Evolutionary conservation across 2,113 vertebrate species (phyloP).

Genomic region (Bucco capensis): DNA sequence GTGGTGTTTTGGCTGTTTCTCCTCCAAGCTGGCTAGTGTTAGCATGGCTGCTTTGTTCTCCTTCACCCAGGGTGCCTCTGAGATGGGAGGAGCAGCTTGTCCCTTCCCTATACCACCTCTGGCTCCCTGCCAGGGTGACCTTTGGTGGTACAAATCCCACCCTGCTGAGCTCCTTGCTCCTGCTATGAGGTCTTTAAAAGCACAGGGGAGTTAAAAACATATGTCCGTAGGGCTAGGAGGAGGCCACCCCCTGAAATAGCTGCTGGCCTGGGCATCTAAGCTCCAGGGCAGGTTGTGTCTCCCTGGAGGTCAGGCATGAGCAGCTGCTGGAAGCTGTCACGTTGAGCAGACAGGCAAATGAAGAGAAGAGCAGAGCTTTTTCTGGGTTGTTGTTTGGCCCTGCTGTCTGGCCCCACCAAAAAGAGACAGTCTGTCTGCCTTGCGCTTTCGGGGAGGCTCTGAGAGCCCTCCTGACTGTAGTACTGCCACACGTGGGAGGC

Average conservation of each 20-base stretch:
- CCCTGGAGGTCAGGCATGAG: not conserved
- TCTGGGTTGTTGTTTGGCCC: not conserved
- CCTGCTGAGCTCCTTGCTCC: not conserved
- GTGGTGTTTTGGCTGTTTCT: not conserved
- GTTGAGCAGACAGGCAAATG: not conserved
- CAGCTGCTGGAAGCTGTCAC: not conserved
- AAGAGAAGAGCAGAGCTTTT: not conserved
- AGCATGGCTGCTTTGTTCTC: not conserved
- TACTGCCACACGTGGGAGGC: constrained; percentile 57
- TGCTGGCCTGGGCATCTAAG: not conserved
- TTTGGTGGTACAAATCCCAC: not conserved
- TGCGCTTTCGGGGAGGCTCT: not conserved
- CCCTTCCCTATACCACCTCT: not conserved
- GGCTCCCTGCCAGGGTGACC: accelerated
- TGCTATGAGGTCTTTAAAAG: not conserved
- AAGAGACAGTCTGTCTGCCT: constrained; percentile 54
- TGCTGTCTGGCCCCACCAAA: constrained; percentile 14
- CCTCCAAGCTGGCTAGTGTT: not conserved
- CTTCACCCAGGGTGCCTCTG: not conserved
- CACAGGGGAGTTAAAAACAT: not conserved
- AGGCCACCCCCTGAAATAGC: not conserved
- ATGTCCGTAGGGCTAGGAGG: not conserved
- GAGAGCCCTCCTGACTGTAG: constrained; percentile 30
- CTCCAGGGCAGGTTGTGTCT: accelerated
- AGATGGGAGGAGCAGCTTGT: not conserved